A percentile compares a stretch with the other conserved stretches of the same genome.
phyloP scores from a whole-genome alignment of 2,888 invertebrate genomes.

The Latheticus oryzae region DNA sequence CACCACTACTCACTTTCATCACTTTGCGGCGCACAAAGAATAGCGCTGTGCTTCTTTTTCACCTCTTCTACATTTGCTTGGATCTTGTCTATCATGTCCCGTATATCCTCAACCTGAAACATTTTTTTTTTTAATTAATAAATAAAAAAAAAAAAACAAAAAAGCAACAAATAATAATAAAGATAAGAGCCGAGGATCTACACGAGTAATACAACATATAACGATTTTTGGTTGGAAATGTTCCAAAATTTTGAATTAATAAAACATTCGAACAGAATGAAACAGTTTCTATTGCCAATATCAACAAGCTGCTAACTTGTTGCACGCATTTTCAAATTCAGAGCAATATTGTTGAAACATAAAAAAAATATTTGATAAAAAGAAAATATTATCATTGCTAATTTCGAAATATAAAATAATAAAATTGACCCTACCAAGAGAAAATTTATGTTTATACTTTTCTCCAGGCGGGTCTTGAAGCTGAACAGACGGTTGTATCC shows the following conservation, averaged over 20 bases:
- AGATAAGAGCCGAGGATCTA: too few relatives aligned
- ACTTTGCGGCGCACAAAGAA: slow-evolving; percentile 97
- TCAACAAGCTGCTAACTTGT: slow-evolving; percentile 25
- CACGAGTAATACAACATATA: too few relatives aligned
- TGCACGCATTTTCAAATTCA: slow-evolving; percentile 2
- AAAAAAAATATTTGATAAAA: too few relatives aligned
- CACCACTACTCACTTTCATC: slow-evolving; percentile 94
- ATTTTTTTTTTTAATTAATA: too few relatives aligned
- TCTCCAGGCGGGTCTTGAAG: background rate
- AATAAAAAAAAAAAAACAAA: slow-evolving; percentile 6
- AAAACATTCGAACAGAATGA: background rate
- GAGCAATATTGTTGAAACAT: too few relatives aligned
- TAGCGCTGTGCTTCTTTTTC: slow-evolving; percentile 99
- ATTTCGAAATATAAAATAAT: too few relatives aligned
- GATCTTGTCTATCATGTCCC: slow-evolving; percentile 99
- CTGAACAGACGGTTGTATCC: slow-evolving; percentile 20
- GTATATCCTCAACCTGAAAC: slow-evolving; percentile 96
- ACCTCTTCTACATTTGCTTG: slow-evolving; percentile 99
- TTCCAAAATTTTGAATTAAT: too few relatives aligned
- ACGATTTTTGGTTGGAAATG: too few relatives aligned
- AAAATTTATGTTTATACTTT: slow-evolving; percentile 15
- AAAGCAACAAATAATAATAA: too few relatives aligned
- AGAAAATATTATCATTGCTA: too few relatives aligned
- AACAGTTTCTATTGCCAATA: slow-evolving; percentile 1
- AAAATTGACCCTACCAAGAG: too few relatives aligned